These are phyloP conservation scores for Chanos chanos DNA, from an alignment of 2,797 vertebrate genomes.

Conservation along the genomic window DNA sequence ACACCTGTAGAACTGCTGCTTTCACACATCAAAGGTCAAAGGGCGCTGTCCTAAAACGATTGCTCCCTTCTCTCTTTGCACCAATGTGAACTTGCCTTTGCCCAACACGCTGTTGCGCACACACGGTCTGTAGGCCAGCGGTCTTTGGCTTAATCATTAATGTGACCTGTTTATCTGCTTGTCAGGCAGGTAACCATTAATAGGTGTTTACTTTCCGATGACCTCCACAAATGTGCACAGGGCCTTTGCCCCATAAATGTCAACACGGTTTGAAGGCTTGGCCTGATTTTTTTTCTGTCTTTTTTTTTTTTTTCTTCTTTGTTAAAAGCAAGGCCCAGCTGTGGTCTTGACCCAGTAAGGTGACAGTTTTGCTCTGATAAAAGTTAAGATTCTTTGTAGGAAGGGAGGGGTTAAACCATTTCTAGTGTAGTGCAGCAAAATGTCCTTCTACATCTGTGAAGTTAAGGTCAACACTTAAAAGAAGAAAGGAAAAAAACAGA, in stretches of 20 bases:
- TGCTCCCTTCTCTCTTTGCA: conserved; percentile 60
- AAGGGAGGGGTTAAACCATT: neutral
- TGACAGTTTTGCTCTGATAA: conserved; percentile 34
- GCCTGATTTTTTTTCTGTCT: conserved; percentile 49
- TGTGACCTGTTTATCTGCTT: conserved; percentile 90
- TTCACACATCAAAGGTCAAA: conserved; percentile 72
- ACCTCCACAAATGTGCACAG: conserved; percentile 86
- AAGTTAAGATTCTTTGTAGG: conserved; percentile 4
- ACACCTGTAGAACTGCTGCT: conserved; percentile 36
- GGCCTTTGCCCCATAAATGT: conserved; percentile 83
- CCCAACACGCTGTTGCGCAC: conserved; percentile 65
- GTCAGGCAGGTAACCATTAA: conserved; percentile 98
- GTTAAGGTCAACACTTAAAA: conserved; percentile 16
- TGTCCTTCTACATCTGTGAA: conserved; percentile 5
- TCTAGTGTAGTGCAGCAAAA: neutral
- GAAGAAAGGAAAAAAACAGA: neutral
- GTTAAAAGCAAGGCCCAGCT: conserved; percentile 50
- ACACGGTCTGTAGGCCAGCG: conserved; percentile 72
- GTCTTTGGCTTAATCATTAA: conserved; percentile 95
- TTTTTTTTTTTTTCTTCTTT: conserved; percentile 37
- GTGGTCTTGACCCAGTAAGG: conserved; percentile 48
- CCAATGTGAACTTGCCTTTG: conserved; percentile 60
- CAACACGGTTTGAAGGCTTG: conserved; percentile 65
- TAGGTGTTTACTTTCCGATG: conserved; percentile 97
- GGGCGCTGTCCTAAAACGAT: conserved; percentile 70